phyloP scores from a whole-genome alignment of 2,888 invertebrate species.

The Tetragonisca angustula region DNA sequence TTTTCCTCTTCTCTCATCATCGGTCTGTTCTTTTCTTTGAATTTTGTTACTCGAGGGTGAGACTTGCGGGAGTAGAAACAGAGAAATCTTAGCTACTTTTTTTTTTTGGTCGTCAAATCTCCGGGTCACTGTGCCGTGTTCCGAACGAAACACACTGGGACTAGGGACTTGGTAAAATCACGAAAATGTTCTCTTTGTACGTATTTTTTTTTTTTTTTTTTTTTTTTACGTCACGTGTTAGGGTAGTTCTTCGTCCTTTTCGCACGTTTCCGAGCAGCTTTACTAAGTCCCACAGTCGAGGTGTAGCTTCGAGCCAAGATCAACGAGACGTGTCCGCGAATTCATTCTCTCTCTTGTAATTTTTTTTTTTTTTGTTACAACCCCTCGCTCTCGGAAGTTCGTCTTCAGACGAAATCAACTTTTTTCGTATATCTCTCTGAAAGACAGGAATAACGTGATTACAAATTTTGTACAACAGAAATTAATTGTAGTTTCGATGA shows the following conservation, averaged over 20 bases:
- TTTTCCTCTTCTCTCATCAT: background rate
- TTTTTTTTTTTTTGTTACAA: background rate
- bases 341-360: conserved; percentile 13
- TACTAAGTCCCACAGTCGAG: conserved; percentile 41
- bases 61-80: conserved; percentile 52
- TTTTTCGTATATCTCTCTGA: too few relatives aligned
- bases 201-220: too few relatives aligned
- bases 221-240: background rate
- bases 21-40: too few relatives aligned
- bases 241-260: conserved; percentile 13
- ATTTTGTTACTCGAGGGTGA: conserved; percentile 23
- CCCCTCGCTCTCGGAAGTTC: too few relatives aligned
- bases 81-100: conserved; percentile 39
- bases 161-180: conserved; percentile 45
- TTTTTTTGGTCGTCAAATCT: conserved; percentile 23
- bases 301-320: conserved; percentile 48
- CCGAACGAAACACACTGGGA: conserved; percentile 9
- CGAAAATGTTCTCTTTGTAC: background rate
- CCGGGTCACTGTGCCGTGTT: conserved; percentile 21
- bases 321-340: conserved; percentile 29
- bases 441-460: too few relatives aligned
- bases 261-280: conserved; percentile 20
- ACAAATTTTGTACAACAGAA: too few relatives aligned
- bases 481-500: too few relatives aligned
- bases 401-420: too few relatives aligned